Conservation (phyloP, 1,140 invertebrate species). For the Ceratina calcarata region DNA sequence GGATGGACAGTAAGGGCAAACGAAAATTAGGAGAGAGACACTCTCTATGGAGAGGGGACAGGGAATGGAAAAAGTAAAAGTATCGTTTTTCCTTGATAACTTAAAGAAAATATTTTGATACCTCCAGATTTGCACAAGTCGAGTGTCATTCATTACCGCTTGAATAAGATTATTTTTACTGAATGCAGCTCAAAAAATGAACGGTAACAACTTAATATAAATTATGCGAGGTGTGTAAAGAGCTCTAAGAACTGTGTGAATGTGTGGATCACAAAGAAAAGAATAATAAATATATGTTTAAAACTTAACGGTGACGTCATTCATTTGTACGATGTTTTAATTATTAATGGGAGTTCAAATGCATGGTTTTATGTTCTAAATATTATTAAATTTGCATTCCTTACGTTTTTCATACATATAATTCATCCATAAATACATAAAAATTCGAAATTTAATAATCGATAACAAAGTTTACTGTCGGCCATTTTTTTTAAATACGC, state of each 20-base stretch:
- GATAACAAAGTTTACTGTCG: no score
- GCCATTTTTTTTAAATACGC: no score
- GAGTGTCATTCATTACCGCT: conserved; percentile 71
- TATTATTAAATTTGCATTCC: no score
- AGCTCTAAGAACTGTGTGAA: conserved; percentile 68
- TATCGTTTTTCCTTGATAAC: conserved; percentile 66
- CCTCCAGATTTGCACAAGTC: conserved; percentile 76
- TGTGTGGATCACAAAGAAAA: conserved; percentile 74
- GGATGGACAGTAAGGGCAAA: conserved; percentile 33
- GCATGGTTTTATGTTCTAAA: no score
- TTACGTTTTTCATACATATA: no score
- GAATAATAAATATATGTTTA: conserved; percentile 79
- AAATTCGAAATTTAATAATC: no score
- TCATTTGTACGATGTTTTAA: no score
- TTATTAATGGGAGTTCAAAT: no score
- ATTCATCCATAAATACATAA: no score
- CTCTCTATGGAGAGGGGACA: background rate
- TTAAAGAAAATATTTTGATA: conserved; percentile 79
- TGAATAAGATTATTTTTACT: conserved; percentile 78
- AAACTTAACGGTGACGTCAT: conserved; percentile 58
- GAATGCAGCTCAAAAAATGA: conserved; percentile 69
- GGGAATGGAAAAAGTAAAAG: conserved; percentile 44
- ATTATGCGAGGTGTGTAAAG: conserved; percentile 51
- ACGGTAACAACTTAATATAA: conserved; percentile 62
- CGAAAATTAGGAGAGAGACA: conserved; percentile 6